Evolutionary conservation across 2,113 vertebrate species (phyloP).

Genomic region (Edolisoma coerulescens): DNA sequence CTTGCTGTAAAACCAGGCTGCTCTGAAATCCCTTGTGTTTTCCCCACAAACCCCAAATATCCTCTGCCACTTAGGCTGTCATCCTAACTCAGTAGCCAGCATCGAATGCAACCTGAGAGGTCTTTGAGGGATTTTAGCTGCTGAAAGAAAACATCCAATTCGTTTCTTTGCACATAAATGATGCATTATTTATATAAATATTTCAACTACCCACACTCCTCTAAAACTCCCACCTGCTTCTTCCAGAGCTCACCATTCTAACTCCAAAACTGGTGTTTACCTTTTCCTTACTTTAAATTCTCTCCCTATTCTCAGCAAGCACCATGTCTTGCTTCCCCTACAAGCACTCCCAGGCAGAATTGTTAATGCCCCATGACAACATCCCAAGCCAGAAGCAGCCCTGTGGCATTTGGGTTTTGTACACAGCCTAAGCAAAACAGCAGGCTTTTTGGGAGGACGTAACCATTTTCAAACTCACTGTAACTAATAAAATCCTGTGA

Average conservation of each 20-base stretch:
- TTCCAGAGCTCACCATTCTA: not conserved
- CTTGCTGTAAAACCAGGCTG: not conserved
- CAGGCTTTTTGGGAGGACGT: not conserved
- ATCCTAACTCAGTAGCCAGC: not conserved
- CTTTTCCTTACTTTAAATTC: not conserved
- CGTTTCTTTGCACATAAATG: not conserved
- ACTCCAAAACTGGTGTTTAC: not conserved
- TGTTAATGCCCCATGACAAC: not conserved
- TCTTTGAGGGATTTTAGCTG: not conserved
- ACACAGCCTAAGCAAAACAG: not conserved
- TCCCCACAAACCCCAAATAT: not conserved
- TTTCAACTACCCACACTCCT: not conserved
- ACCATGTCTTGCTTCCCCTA: not conserved
- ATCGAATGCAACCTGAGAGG: rapidly evolving
- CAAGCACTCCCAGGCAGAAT: not conserved
- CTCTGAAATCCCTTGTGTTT: not conserved
- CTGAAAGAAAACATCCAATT: not conserved
- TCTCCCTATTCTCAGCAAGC: not conserved
- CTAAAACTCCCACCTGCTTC: not conserved
- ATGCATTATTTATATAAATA: not conserved
- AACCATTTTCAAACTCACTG: not conserved
- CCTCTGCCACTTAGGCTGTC: not conserved
- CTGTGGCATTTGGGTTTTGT: not conserved
- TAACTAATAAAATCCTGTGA: not conserved
- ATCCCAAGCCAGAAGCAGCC: not conserved